These are phyloP conservation scores for Cariama cristata DNA, from an alignment of 2,113 vertebrate species.

Conservation along the genomic window DNA sequence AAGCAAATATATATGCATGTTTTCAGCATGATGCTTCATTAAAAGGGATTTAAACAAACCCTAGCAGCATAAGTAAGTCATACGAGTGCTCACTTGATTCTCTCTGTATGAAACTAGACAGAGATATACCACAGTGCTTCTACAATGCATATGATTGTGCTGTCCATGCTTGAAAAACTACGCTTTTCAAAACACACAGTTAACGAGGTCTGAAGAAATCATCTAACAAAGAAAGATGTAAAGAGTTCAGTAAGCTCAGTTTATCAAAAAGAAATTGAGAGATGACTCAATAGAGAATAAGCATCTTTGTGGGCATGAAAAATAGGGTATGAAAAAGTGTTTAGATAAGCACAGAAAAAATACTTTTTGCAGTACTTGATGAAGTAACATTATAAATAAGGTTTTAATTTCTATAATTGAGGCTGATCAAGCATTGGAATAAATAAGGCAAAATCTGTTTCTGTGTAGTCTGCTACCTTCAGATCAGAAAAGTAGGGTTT, in stretches of 20 bases:
- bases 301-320: not conserved
- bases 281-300: not conserved
- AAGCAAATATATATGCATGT: not conserved
- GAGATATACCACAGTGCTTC: not conserved
- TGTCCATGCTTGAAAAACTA: not conserved
- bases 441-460: not conserved
- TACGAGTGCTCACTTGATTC: not conserved
- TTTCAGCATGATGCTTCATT: not conserved
- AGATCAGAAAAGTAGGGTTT: not conserved
- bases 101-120: not conserved
- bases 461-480: not conserved
- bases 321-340: not conserved
- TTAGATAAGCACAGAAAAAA: not conserved
- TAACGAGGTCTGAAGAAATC: not conserved
- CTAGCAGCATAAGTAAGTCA: not conserved
- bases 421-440: not conserved
- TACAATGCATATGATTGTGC: not conserved
- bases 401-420: not conserved
- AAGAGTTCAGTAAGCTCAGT: not conserved
- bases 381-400: not conserved
- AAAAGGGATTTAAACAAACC: not conserved
- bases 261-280: not conserved
- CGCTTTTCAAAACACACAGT: not conserved
- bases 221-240: not conserved
- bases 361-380: not conserved